Conservation (phyloP, 2,113 vertebrate genomes). For the Acanthisitta chloris region DNA sequence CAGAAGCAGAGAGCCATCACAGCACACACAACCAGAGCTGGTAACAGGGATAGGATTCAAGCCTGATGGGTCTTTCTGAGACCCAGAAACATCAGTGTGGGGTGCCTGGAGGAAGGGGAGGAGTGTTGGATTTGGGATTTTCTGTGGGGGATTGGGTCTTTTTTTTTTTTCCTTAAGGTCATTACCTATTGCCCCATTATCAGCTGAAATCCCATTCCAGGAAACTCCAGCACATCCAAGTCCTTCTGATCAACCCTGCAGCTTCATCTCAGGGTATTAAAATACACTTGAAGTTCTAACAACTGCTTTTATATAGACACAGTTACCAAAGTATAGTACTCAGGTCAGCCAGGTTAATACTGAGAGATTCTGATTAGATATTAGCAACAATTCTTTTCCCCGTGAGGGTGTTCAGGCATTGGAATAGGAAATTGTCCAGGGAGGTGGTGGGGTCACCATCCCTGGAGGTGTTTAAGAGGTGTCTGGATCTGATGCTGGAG, state of each 20-base stretch:
- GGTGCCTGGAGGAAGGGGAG: not conserved
- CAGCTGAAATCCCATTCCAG: not conserved
- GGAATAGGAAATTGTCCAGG: no score
- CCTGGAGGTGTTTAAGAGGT: no score
- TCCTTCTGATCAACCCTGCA: not conserved
- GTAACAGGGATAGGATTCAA: not conserved
- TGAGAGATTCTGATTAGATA: no score
- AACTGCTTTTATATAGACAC: not conserved
- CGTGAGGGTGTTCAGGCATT: no score
- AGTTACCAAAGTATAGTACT: not conserved
- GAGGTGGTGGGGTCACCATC: no score
- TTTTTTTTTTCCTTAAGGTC: not conserved
- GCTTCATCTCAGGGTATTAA: not conserved
- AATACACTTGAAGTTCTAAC: not conserved
- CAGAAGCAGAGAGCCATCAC: not conserved
- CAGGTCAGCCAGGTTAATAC: not conserved
- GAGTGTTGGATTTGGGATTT: not conserved
- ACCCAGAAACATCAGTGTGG: not conserved
- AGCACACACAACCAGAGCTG: not conserved
- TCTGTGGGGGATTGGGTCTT: rapidly evolving
- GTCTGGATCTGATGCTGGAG: no score
- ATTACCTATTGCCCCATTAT: not conserved
- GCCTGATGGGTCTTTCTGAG: not conserved
- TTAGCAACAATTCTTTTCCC: no score
- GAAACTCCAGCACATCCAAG: not conserved